Evolutionary conservation across 2,797 vertebrate genomes (phyloP), one percentile per base, ranked within the genome.

Genomic region (Mycteria americana): DNA sequence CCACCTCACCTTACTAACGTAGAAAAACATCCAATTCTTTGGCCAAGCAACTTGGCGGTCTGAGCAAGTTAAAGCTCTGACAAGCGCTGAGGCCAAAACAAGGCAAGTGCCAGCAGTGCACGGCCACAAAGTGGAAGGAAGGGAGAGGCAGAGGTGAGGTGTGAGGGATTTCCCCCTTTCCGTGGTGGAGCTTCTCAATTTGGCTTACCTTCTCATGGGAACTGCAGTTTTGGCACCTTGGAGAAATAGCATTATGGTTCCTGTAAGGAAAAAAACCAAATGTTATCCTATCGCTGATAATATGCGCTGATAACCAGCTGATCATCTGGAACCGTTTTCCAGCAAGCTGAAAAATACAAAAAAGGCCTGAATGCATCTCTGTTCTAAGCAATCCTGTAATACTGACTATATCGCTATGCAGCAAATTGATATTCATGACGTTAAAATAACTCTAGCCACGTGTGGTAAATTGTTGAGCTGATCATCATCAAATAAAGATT

Each of bases 91-190:
- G 48, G 39, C 39, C 72, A 70, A 53, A 79, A 41, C 11, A 27
- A 22, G 37, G 45, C 48, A 51, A 73, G 21, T 0, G 0, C 39
- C 56, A 62, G 63, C 48, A 75, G 15, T 1, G 17, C 25, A 25
- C 0, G 3, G n/a, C 16, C 33, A 89, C 31, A 5, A 18, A 59
- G n/a, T 2, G 1, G 48, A 27, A 19, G 13, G 19, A 48, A 78
- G 31, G n/a, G 41, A 77, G 56, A 72, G 48, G 48, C 48, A 75
- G 37, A 75, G 24, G n/a, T 59, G 39, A 87, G 41, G 10, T 27
- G 4, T 18, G 54, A 74, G 31, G 19, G 56, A 68, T 35, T 79
- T 72, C 37, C 12, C 30, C 45, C 27, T 75, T 62, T 54, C 35
- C 46, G 23, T 23, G 7, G 8, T 35, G 27, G 33, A 88, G 30